phyloP scores from a whole-genome alignment of 2,113 vertebrate species.

The Coptodon bakossiorum region DNA sequence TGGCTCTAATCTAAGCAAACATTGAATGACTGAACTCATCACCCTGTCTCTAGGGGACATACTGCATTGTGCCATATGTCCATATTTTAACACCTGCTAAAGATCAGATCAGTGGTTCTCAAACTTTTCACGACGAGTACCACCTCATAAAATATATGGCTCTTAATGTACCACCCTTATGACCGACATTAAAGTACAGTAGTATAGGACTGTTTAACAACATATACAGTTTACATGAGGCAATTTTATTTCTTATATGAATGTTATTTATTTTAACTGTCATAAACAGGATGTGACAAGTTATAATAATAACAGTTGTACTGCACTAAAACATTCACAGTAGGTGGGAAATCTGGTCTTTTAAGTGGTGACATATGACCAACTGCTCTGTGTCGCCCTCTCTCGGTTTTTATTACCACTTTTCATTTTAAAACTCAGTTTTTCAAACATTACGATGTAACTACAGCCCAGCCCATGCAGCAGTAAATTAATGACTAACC shows the following conservation, averaged over 20 bases:
- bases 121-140: background rate
- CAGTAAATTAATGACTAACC: background rate
- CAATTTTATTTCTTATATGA: background rate
- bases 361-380: background rate
- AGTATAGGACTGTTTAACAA: background rate
- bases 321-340: background rate
- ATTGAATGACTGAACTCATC: background rate
- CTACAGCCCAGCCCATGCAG: background rate
- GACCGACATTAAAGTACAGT: background rate
- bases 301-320: background rate
- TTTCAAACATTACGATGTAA: background rate
- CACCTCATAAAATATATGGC: background rate
- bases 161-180: background rate
- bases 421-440: background rate
- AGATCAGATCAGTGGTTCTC: background rate
- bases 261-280: background rate
- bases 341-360: background rate
- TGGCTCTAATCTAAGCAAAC: background rate
- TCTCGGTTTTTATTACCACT: background rate
- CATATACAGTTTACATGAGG: background rate
- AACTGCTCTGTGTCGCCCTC: background rate
- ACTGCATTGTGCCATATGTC: background rate
- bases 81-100: background rate
- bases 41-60: background rate
- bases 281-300: background rate